Percentiles rank a stretch among this genome's conserved stretches.
Evolutionary conservation across 2,113 vertebrate species (phyloP).

Genomic region (Pithys albifrons): DNA sequence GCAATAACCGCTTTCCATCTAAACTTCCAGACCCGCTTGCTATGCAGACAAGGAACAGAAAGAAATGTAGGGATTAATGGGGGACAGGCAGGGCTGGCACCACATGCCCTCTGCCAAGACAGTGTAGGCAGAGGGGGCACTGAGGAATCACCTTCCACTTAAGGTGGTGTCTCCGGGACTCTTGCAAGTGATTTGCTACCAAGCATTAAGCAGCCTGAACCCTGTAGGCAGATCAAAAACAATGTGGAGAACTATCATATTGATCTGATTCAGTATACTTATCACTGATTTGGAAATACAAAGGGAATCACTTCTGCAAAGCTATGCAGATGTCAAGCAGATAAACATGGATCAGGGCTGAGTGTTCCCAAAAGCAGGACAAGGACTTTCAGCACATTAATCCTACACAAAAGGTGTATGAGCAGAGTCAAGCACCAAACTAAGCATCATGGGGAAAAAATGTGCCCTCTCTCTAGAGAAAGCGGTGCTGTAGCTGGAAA

Average conservation of each 20-base stretch:
- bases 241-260: neutral
- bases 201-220: neutral
- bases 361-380: neutral
- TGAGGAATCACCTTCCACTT: neutral
- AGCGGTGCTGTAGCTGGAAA: neutral
- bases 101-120: neutral
- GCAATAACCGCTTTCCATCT: neutral
- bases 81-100: neutral
- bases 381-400: neutral
- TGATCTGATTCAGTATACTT: neutral
- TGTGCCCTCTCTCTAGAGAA: neutral
- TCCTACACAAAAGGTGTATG: neutral
- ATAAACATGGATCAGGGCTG: neutral
- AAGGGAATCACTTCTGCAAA: neutral
- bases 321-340: neutral
- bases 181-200: neutral
- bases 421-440: neutral
- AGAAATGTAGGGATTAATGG: rapidly evolving
- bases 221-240: neutral
- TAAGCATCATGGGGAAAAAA: neutral
- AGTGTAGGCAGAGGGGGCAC: neutral
- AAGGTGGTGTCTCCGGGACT: neutral
- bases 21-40: neutral
- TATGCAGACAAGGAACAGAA: neutral
- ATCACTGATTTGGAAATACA: neutral